Evolutionary conservation across 1,140 invertebrate genomes (phyloP), one percentile per base, ranked within the genome.

Genomic region (Lutraria rhynchaena): DNA sequence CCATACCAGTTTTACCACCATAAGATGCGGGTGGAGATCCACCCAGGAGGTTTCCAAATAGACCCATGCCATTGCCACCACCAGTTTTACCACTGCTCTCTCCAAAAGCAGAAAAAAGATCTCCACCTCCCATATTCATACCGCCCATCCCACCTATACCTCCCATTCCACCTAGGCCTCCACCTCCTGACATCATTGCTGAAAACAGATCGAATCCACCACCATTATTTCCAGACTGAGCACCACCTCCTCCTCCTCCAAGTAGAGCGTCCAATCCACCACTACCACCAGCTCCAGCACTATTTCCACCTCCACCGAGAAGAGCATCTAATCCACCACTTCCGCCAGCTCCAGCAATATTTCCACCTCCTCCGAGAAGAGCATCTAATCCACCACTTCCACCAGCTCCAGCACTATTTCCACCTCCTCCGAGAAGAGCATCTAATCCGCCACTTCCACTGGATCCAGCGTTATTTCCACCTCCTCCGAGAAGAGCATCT

Each of bases 301-400:
- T 15, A 15, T n/a, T n/a, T n/a, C 29, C 58, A 35, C 9, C 58
- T 19, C 61, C 61, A 44, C 61, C 61, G 19, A 27, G 7, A 44
- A 65, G 61, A 3, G 37, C 61, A 33, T 65, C 61, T 3, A 65
- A n/a, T 2, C 61, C 61, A 65, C 61, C 61, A 65, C 35, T 37
- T 11, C 58, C 58, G 22, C 57, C 57, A 31, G 5, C 22, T 19
- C 17, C 17, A 35, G n/a, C 58, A 61, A 29, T 41, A 55, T n/a
- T n/a, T 27, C 17, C 24, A 22, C 61, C 61, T 22, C 61, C 61
- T 9, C n/a, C 17, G 5, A 55, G 51, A 27, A 19, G 19, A 22
- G 51, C 51, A 55, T 55, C 51, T 19, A 27, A n/a, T 55, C 19
- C 19, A 9, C 51, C 51, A 55, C 5, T n/a, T 22, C 51, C 51